Evolutionary conservation across 35 echinoderm and acorn worm genomes (phyloP), one percentile per base, ranked within the genome.

Genomic region (Ophiothrix spiculata): DNA sequence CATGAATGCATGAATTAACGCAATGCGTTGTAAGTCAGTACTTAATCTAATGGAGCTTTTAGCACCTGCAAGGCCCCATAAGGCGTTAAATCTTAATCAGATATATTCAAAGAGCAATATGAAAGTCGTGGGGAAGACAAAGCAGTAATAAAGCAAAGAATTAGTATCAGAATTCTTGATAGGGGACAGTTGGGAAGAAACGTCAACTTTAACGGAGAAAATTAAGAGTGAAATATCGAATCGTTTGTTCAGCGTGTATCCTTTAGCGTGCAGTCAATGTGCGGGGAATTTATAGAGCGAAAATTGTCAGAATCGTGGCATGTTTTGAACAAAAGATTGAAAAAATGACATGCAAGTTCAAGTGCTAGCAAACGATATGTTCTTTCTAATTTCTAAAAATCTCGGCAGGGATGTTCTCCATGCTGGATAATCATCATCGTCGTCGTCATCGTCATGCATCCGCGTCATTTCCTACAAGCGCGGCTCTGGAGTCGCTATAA

Each of bases 51-150:
- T 69, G 4, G 60, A 69, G 1, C 3, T 12, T 10, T 69, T 28
- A 2, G 29, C 60, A 69, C 60, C 60, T 69, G 60, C 60, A 69
- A 69, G 17, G 60, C 60, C 29, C 60, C 25, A n/a, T 69, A 69
- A 69, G 8, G 60, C 60, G 60, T 69, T 69, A 69, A 6, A 69
- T 25, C 29, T 69, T 69, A 69, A 69, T 69, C 60, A 6, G 60
- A 69, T 69, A 69, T 69, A 69, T 69, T 25, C 60, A 69, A 69
- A 69, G 60, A 10, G 60, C 60, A 69, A 21, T 69, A 69, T 69
- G 29, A 10, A 49, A 10, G 6, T 6, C 19, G 60, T 28, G 60
- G 60, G 60, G 19, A 10, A 10, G 60, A 69, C 60, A 69, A 69
- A 69, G 60, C 60, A 69, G 17, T 69, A 25, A 69, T 69, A 69